These are phyloP conservation scores for Luidia sarsii DNA, from an alignment of 53 echinoderm and acorn worm species.

Conservation along the genomic window DNA sequence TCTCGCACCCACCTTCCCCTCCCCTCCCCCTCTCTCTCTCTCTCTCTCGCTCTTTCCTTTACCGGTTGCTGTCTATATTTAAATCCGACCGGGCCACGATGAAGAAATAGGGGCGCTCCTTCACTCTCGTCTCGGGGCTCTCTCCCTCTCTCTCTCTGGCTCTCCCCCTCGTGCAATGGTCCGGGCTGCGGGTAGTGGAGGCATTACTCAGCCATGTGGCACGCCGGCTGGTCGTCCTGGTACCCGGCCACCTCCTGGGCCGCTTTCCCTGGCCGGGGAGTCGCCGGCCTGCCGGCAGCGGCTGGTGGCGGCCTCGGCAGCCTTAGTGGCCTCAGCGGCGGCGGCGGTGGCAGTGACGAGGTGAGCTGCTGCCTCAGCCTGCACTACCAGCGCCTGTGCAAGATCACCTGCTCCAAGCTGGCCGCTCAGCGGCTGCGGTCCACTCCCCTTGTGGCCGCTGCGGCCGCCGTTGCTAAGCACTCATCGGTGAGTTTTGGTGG, in stretches of 20 bases:
- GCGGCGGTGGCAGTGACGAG: too few species aligned
- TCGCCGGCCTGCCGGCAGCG: not conserved
- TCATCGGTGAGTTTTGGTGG: not conserved
- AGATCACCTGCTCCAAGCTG: conserved; percentile 50
- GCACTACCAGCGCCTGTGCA: conserved; percentile 43
- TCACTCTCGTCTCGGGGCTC: too few species aligned
- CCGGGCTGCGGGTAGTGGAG: conserved; percentile 41
- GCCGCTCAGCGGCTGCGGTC: conserved; percentile 37
- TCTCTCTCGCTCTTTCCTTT: conserved; percentile 1
- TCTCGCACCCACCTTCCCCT: too few species aligned
- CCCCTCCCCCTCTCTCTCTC: too few species aligned
- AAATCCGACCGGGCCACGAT: too few species aligned
- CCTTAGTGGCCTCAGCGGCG: too few species aligned
- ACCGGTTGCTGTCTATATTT: too few species aligned
- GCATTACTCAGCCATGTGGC: conserved; percentile 56
- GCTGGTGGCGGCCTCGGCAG: conserved; percentile 44
- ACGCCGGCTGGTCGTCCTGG: conserved; percentile 51
- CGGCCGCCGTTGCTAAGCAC: not conserved
- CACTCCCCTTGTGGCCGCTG: conserved; percentile 5
- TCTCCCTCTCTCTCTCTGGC: too few species aligned
- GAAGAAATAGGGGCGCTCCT: too few species aligned
- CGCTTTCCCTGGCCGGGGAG: conserved; percentile 40
- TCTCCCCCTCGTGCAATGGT: conserved; percentile 35
- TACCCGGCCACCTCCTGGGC: conserved; percentile 44
- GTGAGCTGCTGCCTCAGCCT: conserved; percentile 41